A percentile compares a stretch with the other conserved stretches of the same genome.
Evolutionary conservation across 2,113 vertebrate genomes (phyloP).

Genomic region (Protomyctophum bolini): DNA sequence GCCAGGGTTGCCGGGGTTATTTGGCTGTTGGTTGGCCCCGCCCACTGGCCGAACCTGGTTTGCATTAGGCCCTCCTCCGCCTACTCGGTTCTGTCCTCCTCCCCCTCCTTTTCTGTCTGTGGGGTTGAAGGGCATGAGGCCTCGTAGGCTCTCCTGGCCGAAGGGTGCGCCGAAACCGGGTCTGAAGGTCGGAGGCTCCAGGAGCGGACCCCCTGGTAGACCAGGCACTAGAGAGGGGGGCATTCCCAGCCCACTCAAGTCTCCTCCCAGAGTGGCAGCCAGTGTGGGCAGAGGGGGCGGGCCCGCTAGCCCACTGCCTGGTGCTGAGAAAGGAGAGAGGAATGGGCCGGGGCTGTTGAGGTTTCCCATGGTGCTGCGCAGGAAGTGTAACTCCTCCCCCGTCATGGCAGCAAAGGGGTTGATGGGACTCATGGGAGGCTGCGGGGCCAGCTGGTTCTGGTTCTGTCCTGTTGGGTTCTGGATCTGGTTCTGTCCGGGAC

Average conservation of each 20-base stretch:
- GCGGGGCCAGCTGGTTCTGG: constrained; percentile 62
- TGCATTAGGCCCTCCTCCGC: constrained; percentile 70
- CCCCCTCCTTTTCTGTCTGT: constrained; percentile 71
- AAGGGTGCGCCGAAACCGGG: constrained; percentile 85
- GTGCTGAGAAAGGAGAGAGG: constrained; percentile 86
- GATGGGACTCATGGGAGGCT: constrained; percentile 71
- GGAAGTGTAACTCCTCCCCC: constrained; percentile 90
- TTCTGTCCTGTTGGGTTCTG: constrained; percentile 29
- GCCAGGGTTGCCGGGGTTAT: constrained; percentile 79
- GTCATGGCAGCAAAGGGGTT: constrained; percentile 76
- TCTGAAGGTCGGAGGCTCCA: constrained; percentile 91
- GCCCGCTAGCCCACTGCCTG: constrained; percentile 87
- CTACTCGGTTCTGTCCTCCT: constrained; percentile 64
- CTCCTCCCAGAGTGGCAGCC: constrained; percentile 86
- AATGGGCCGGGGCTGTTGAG: constrained; percentile 85
- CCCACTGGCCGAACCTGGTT: constrained; percentile 82
- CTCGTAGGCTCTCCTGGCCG: constrained; percentile 78
- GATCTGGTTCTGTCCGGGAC: constrained; percentile 40
- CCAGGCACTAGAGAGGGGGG: constrained; percentile 83
- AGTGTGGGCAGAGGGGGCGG: constrained; percentile 89
- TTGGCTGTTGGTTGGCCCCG: constrained; percentile 76
- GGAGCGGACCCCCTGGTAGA: constrained; percentile 84
- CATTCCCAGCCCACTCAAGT: constrained; percentile 79
- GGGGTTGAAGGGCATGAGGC: constrained; percentile 88
- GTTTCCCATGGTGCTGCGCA: constrained; percentile 86